phyloP scores from a whole-genome alignment of 2,888 invertebrate species.

The Rotaria sp. region DNA sequence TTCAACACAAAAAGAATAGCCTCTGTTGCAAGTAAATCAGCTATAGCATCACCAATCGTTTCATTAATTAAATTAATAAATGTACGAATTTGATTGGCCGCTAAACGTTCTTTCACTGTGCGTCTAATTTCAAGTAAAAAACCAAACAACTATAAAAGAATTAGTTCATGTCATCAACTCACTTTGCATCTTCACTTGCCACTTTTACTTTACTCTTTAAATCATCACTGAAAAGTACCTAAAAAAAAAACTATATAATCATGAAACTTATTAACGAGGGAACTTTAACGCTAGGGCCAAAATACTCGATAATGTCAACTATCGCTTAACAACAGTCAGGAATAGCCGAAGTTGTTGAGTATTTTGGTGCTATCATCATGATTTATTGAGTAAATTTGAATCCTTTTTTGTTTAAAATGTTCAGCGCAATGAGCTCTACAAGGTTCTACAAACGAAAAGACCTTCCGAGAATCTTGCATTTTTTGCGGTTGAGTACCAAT shows the following conservation, averaged over 20 bases:
- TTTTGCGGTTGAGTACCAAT: no score
- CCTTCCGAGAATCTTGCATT: no score
- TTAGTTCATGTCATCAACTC: slow-evolving; percentile 38
- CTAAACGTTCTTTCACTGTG: background rate
- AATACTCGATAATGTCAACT: no score
- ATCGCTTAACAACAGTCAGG: no score
- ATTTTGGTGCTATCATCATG: no score
- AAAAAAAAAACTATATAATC: background rate
- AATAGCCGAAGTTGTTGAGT: no score
- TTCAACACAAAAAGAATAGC: slow-evolving; percentile 67
- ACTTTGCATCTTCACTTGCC: slow-evolving; percentile 57
- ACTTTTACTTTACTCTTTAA: slow-evolving; percentile 60
- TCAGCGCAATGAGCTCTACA: no score
- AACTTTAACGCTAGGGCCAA: no score
- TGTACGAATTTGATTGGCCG: background rate
- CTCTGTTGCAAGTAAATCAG: slow-evolving; percentile 87
- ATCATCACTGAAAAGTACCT: slow-evolving; percentile 67
- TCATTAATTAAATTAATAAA: slow-evolving; percentile 42
- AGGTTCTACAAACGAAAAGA: no score
- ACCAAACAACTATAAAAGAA: background rate
- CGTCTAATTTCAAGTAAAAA: background rate
- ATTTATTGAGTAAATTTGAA: no score
- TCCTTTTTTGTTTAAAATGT: no score
- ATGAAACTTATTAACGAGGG: no score
- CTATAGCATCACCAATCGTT: slow-evolving; percentile 83